Percentiles rank a stretch among this genome's conserved stretches.
Evolutionary conservation across 2,797 vertebrate genomes (phyloP).

Genomic region (Rhincodon typus): DNA sequence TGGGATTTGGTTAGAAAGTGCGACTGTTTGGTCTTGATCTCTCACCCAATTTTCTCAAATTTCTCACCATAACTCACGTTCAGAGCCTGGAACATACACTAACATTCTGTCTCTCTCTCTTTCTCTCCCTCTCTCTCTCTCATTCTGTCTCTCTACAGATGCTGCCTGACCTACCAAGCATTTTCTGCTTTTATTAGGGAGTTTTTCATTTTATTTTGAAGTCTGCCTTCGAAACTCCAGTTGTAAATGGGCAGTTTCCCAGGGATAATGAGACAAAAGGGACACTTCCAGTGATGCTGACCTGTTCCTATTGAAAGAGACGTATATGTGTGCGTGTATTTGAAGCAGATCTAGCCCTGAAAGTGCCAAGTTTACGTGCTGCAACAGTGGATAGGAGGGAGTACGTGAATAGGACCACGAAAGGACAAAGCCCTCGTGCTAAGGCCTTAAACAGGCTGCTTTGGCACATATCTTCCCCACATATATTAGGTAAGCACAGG

Average conservation of each 20-base stretch:
- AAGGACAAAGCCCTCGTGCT: neutral
- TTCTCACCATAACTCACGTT: too few species aligned
- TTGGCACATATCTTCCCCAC: neutral
- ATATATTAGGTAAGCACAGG: neutral
- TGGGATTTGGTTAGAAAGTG: too few species aligned
- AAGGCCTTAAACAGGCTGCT: neutral
- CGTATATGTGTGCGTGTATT: neutral
- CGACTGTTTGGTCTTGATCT: too few species aligned
- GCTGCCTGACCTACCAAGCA: too few species aligned
- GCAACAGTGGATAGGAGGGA: neutral
- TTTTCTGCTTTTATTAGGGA: neutral
- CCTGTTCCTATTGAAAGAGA: neutral
- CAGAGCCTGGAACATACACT: too few species aligned
- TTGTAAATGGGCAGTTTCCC: neutral
- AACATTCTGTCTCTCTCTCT: too few species aligned
- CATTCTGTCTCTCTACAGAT: too few species aligned
- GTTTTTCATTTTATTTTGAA: too few species aligned
- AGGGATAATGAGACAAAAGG: neutral
- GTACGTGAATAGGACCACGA: neutral
- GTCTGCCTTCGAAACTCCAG: neutral
- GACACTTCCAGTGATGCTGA: neutral
- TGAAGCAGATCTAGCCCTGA: neutral
- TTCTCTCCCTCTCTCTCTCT: too few species aligned
- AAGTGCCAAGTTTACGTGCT: slow-evolving; percentile 14
- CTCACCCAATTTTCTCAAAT: too few species aligned